A percentile compares a stretch with the other conserved stretches of the same genome.
phyloP scores from a whole-genome alignment of 30 jellyfish, hydroid and myxozoan species.

The Aurelia sp. region DNA sequence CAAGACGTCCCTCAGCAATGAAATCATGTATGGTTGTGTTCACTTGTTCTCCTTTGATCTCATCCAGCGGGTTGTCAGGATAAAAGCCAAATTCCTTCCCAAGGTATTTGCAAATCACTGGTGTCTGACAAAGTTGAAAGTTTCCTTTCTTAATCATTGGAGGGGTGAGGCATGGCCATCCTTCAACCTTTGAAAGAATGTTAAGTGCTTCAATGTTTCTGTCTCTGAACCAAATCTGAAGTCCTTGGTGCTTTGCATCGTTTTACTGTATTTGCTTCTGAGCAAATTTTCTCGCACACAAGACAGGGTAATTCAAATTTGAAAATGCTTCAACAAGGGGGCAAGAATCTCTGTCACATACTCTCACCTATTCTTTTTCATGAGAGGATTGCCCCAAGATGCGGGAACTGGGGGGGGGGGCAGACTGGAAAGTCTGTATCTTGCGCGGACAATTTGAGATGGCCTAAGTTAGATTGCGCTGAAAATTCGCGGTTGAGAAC shows the following conservation, averaged over 20 bases:
- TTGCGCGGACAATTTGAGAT: too few species aligned
- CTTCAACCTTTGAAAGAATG: neutral
- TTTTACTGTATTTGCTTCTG: neutral
- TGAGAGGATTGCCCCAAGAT: slow-evolving; percentile 33
- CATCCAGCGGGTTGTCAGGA: slow-evolving; percentile 57
- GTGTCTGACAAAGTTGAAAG: slow-evolving; percentile 68
- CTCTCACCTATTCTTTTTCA: slow-evolving; percentile 53
- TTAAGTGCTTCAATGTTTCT: too few species aligned
- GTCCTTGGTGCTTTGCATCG: too few species aligned
- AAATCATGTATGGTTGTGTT: slow-evolving; percentile 65
- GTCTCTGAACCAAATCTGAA: too few species aligned
- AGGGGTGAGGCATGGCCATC: slow-evolving; percentile 6
- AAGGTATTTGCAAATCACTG: slow-evolving; percentile 65
- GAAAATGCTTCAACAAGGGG: slow-evolving; percentile 39
- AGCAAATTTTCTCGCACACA: slow-evolving; percentile 21
- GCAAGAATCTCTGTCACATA: slow-evolving; percentile 41
- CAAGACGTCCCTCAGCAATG: slow-evolving; percentile 57
- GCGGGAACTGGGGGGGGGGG: neutral
- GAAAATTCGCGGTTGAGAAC: too few species aligned
- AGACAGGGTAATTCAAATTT: slow-evolving; percentile 41
- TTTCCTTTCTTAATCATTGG: slow-evolving; percentile 3
- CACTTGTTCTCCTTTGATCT: slow-evolving; percentile 54
- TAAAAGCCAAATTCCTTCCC: slow-evolving; percentile 68
- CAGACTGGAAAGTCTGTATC: too few species aligned
- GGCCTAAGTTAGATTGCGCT: too few species aligned